Base-by-base conservation (phyloP, 2,797 vertebrate species). In the Coregonus suidteri region DNA sequence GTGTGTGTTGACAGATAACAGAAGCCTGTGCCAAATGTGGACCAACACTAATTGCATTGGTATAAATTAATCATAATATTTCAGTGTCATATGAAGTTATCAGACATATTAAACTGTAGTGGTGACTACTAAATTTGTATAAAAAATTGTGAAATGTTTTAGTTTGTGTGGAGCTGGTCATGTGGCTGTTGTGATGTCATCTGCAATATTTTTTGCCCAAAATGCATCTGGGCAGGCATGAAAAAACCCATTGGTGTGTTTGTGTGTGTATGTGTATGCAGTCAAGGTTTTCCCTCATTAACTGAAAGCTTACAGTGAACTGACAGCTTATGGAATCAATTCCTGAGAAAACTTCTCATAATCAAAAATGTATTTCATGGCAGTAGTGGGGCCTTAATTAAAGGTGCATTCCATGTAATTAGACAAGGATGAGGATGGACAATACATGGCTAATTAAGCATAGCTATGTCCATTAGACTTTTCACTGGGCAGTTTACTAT, bases 371-470 rank as follows among this genome's bases (percentile, higher is more conserved):
- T 0, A 35, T 77, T 1, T 80, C 79, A 82, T 56, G 75, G 77
- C 75, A 54, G 76, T 25, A 73, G 18, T 5, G 35, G 47, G 62
- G 31, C 69, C 18, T 71, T 86, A 77, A 88, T 87, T 80, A 85
- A 76, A 30, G 14, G 76, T 81, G 79, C 83, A 84, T 85, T 67
- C 59, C 74, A 75, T 76, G 41, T 80, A 81, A 85, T 84, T 76
- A 82, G 73, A 83, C 75, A 78, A 75, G 79, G 75, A 81, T 31
- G 52, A 53, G 64, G 69, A 54, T 4, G 4, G 66, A 68, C 79
- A 73, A 85, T 71, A 78, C 79, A 82, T 84, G 14, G 66, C 67
- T 72, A 86, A 87, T 88, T 84, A 83, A 75, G 51, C 53, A 71
- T 76, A 69, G 79, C 72, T 68, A 74, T 65, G 4, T 0, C 15